phyloP scores from a whole-genome alignment of 2,888 invertebrate species.

The Scaptomyza parva region DNA sequence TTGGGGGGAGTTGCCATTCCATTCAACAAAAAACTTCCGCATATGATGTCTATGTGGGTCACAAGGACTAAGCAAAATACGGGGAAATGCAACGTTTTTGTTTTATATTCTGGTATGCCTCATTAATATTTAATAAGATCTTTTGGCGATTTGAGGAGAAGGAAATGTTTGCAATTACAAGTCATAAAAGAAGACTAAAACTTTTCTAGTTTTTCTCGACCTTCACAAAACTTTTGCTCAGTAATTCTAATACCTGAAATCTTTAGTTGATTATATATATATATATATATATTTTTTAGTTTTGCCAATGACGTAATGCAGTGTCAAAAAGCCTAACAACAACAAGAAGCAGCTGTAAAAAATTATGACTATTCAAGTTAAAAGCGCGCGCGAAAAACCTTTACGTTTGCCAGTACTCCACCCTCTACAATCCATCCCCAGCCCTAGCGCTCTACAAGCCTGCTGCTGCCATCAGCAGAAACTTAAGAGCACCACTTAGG shows the following conservation, averaged over 20 bases:
- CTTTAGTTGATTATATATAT: constrained; percentile 4
- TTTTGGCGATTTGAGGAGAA: constrained; percentile 4
- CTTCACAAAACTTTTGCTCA: constrained; percentile 33
- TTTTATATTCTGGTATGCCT: constrained; percentile 7
- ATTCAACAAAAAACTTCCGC: constrained; percentile 58
- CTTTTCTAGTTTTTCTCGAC: constrained; percentile 13
- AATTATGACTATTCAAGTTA: constrained; percentile 59
- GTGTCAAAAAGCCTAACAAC: constrained; percentile 51
- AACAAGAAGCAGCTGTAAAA: constrained; percentile 23
- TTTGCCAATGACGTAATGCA: constrained; percentile 60
- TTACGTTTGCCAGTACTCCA: constrained; percentile 31
- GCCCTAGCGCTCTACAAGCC: constrained; percentile 2
- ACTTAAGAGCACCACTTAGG: constrained; percentile 74
- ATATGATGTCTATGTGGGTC: constrained; percentile 45
- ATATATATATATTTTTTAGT: constrained; percentile 35
- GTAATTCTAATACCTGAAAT: background rate
- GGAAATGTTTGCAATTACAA: background rate
- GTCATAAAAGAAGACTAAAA: constrained; percentile 10
- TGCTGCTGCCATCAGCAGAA: constrained; percentile 78
- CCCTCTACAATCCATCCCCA: background rate
- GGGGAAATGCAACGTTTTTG: constrained; percentile 13
- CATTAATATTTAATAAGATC: constrained; percentile 34
- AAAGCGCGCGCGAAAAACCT: constrained; percentile 64
- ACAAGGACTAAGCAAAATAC: constrained; percentile 10
- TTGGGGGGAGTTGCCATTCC: constrained; percentile 22